Evolutionary conservation across 2,797 vertebrate genomes (phyloP).

Genomic region (Vultur gryphus): DNA sequence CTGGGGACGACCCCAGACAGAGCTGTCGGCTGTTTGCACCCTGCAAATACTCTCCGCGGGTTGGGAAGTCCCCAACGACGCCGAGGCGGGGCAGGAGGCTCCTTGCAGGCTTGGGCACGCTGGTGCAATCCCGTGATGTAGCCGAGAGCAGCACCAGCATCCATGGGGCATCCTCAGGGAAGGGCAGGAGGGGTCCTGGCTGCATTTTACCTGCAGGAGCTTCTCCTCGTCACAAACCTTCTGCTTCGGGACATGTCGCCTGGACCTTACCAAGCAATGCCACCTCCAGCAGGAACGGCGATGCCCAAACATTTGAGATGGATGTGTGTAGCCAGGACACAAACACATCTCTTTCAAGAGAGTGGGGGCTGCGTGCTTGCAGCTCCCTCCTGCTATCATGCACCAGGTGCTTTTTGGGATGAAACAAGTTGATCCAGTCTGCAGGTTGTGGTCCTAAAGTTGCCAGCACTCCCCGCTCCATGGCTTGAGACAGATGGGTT

Average conservation of each 20-base stretch:
- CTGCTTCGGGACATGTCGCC: fast-evolving
- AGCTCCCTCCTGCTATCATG: background rate
- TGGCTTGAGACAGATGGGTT: background rate
- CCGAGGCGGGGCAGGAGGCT: fast-evolving
- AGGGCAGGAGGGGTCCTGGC: background rate
- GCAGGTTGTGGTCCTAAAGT: background rate
- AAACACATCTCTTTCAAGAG: background rate
- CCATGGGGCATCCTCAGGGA: background rate
- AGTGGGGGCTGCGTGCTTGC: background rate
- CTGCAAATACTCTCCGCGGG: background rate
- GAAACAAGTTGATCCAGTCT: background rate
- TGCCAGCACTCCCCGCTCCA: background rate
- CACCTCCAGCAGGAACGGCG: background rate
- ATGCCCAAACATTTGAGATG: background rate
- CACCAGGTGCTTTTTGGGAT: background rate
- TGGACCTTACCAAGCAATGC: background rate
- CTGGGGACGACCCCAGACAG: too few relatives aligned
- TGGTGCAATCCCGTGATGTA: background rate
- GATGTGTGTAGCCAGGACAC: background rate
- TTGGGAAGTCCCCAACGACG: background rate
- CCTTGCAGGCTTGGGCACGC: background rate
- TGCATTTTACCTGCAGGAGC: background rate
- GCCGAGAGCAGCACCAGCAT: background rate
- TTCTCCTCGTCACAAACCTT: background rate
- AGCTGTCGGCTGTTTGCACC: background rate